Conservation (phyloP, 64 coral and sea anemone genomes). For the Pocillopora damicornis region DNA sequence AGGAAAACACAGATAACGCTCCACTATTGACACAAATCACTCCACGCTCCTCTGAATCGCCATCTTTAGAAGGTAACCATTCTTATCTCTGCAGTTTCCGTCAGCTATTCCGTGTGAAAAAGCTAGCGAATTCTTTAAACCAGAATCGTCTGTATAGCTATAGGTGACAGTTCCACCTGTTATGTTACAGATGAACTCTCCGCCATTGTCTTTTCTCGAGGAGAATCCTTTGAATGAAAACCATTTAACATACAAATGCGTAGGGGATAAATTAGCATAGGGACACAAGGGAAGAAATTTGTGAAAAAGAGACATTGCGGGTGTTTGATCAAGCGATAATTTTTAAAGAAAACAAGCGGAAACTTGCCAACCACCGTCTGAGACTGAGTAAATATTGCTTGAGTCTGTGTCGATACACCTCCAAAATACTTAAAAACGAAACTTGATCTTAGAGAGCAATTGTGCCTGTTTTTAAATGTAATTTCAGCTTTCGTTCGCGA, state of each 20-base stretch:
- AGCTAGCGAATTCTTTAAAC: not conserved
- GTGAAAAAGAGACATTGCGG: not conserved
- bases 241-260: too few species aligned
- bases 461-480: too few species aligned
- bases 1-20: not conserved
- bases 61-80: constrained; percentile 16
- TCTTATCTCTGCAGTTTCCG: constrained; percentile 31
- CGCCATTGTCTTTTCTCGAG: not conserved
- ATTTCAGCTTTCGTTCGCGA: too few species aligned
- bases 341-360: not conserved
- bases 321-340: not conserved
- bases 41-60: not conserved
- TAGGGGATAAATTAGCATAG: not conserved
- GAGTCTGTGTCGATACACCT: not conserved
- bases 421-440: too few species aligned
- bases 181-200: not conserved
- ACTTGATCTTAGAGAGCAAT: too few species aligned
- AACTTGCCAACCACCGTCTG: not conserved
- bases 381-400: not conserved
- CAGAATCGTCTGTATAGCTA: not conserved
- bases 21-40: too few species aligned
- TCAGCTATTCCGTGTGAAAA: not conserved
- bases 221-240: not conserved
- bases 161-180: constrained; percentile 24
- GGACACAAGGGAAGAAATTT: too few species aligned